Conservation (phyloP, 2,888 invertebrate species). For the Ormyrus labotus region DNA sequence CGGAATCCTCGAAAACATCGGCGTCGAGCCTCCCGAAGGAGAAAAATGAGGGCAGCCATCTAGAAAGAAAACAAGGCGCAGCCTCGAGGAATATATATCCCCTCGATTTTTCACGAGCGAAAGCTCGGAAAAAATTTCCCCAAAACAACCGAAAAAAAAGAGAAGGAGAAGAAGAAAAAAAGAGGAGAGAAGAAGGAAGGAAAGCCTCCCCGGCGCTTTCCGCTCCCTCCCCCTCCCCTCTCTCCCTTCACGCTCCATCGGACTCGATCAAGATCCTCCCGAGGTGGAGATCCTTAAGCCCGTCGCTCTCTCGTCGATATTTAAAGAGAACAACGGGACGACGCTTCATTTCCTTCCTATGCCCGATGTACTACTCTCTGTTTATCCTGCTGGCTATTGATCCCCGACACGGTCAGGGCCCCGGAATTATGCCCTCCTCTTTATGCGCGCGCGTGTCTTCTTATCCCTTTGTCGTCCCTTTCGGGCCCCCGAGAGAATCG, state of each 20-base stretch:
- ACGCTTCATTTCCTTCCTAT: slow-evolving; percentile 48
- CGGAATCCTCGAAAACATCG: no score
- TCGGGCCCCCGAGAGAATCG: no score
- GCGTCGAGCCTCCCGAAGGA: no score
- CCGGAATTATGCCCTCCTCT: slow-evolving; percentile 10
- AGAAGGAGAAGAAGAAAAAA: no score
- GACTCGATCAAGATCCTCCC: slow-evolving; percentile 64
- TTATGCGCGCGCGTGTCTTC: not conserved
- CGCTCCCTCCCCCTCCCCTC: slow-evolving; percentile 1
- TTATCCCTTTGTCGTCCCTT: not conserved
- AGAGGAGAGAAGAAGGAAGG: not conserved
- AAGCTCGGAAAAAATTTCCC: not conserved
- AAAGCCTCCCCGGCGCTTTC: slow-evolving; percentile 5
- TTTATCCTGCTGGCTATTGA: slow-evolving; percentile 48
- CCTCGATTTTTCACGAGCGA: not conserved
- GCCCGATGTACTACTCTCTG: slow-evolving; percentile 17
- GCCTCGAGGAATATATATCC: no score
- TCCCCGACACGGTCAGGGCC: slow-evolving; percentile 39
- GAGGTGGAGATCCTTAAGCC: slow-evolving; percentile 9
- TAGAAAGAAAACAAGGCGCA: no score
- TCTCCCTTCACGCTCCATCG: slow-evolving; percentile 63
- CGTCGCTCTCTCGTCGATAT: slow-evolving; percentile 11
- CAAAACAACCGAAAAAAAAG: not conserved
- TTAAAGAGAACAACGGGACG: slow-evolving; percentile 32
- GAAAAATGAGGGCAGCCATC: no score